Percentiles rank a stretch among this genome's conserved stretches.
Evolutionary conservation across 2,888 invertebrate species (phyloP).

Genomic region (Parasteatoda lunata): DNA sequence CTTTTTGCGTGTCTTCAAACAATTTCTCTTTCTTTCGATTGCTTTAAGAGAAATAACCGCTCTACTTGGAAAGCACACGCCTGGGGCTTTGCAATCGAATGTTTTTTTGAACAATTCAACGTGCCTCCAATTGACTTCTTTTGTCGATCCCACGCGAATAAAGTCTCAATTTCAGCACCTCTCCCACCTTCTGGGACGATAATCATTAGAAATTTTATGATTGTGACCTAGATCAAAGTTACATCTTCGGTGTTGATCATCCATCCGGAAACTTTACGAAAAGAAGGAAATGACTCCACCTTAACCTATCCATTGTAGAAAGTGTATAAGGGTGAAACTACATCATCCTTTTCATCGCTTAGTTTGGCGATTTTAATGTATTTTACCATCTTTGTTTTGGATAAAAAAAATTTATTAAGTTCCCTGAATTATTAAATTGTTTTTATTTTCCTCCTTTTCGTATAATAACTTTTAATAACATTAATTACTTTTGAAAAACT

Average conservation of each 20-base stretch:
- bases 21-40: not conserved
- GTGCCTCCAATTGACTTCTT: slow-evolving; percentile 9
- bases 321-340: too few species aligned
- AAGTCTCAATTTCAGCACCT: not conserved
- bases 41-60: not conserved
- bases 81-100: slow-evolving; percentile 9
- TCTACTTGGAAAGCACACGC: slow-evolving; percentile 12
- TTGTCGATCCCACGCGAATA: slow-evolving; percentile 27
- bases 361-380: too few species aligned
- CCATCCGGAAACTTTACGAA: slow-evolving; percentile 38
- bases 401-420: too few species aligned
- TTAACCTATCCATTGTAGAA: not conserved
- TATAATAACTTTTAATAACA: too few species aligned
- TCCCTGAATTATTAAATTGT: too few species aligned
- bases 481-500: too few species aligned
- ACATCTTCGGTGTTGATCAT: slow-evolving; percentile 22
- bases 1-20: not conserved
- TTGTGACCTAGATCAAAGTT: slow-evolving; percentile 40
- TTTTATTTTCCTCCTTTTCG: too few species aligned
- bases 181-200: slow-evolving; percentile 21
- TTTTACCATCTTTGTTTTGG: too few species aligned
- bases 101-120: not conserved
- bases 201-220: slow-evolving; percentile 15
- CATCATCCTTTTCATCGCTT: too few species aligned
- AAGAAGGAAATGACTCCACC: slow-evolving; percentile 41